These are phyloP conservation scores for Paelopatides confundens DNA, from an alignment of 53 echinoderm and acorn worm genomes.

Conservation along the genomic window DNA sequence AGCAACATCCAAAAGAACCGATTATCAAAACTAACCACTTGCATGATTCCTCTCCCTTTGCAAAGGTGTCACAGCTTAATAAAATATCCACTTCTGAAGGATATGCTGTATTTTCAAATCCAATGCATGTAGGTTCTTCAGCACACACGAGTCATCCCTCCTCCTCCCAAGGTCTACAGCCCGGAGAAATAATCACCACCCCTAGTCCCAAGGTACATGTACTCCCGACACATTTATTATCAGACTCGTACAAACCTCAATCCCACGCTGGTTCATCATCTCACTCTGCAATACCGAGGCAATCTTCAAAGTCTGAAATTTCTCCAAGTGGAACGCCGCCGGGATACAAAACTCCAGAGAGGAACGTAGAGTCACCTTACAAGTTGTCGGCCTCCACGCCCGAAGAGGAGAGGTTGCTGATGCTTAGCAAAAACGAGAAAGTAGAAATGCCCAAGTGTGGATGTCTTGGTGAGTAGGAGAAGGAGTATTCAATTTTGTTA, in stretches of 20 bases:
- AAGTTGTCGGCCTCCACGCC: neutral
- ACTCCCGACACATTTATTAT: conserved; percentile 5
- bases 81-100: conserved; percentile 34
- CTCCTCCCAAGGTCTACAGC: neutral
- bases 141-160: neutral
- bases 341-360: conserved; percentile 34
- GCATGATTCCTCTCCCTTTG: conserved; percentile 1
- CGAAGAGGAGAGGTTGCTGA: conserved; percentile 60
- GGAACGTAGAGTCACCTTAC: conserved; percentile 14
- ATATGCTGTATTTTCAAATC: conserved; percentile 18
- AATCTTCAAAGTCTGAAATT: conserved; percentile 18
- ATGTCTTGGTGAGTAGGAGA: conserved; percentile 79
- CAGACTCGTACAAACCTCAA: neutral
- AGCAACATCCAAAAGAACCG: neutral
- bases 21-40: neutral
- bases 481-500: too few relatives aligned
- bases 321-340: neutral
- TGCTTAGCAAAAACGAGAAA: conserved; percentile 80
- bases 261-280: neutral
- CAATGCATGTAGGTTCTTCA: neutral
- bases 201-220: conserved; percentile 45
- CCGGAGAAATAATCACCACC: conserved; percentile 33
- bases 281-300: conserved; percentile 7
- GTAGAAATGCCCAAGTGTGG: conserved; percentile 90
- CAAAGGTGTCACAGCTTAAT: conserved; percentile 37